Evolutionary conservation across 2,888 invertebrate species (phyloP), one percentile per base, ranked within the genome.

Genomic region (Lycocerus yunnanus): DNA sequence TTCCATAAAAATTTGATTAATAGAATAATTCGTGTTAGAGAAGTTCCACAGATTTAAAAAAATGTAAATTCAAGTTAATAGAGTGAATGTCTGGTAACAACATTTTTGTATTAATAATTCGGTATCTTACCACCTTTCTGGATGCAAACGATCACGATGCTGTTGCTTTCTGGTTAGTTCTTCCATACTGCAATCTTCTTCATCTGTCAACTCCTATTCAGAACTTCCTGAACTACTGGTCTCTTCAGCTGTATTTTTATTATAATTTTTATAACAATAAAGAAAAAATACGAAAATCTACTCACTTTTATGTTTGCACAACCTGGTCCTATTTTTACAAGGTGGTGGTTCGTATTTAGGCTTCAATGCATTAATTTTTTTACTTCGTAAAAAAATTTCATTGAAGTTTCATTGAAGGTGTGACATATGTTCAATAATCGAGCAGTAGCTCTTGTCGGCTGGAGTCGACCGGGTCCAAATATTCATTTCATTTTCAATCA

Each of bases 401-500:
- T 89, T 9, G 98, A 87, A 27, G 92, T 90, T 67, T 90, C 88
- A 66, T 92, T 91, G 86, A 98, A 97, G n/a, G 88, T 88, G 6
- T 92, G 91, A 85, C 96, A 95, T 0, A 97, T 85, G 71, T 91
- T 91, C 60, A 90, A 88, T 65, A 97, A 88, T 80, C 93, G 93
- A 1, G 88, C 84, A 0, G 96, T 95, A 20, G 93, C 94, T 79
- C 88, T 88, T 77, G 95, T 97, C 97, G 0, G 97, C 96, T 3
- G 97, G 97, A 0, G 97, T 96, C 67, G 96, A 95, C 75, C 97
- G 90, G 24, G 94, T 94, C 97, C 97, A 97, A 66, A 91, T 90
- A 63, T 80, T 79, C 71, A 85, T 85, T 81, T 86, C 88, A 82
- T 89, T 89, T 84, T 89, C 89, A 20, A 86, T 75, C 71, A 90